Conservation (phyloP, 2,888 invertebrate species). For the Mystacides longicornis region DNA sequence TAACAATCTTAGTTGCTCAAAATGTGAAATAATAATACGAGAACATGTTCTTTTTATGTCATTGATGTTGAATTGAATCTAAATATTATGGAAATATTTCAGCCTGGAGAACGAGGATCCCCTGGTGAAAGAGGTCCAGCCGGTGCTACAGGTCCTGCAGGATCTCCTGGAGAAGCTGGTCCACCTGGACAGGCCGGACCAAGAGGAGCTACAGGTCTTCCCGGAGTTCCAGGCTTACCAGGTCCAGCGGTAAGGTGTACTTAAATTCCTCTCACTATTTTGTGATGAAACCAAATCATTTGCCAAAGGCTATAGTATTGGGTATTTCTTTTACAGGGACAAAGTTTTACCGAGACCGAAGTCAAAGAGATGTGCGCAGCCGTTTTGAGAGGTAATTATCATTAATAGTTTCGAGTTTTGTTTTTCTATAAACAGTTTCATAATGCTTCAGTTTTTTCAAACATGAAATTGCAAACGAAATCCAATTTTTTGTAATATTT, state of each 20-base stretch:
- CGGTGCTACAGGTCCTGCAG: conserved; percentile 50
- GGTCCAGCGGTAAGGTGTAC: conserved; percentile 38
- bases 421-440: neutral
- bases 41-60: too few relatives aligned
- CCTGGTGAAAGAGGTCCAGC: conserved; percentile 49
- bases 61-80: too few relatives aligned
- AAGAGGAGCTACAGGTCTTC: conserved; percentile 52
- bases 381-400: conserved; percentile 61
- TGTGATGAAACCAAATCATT: neutral
- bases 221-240: conserved; percentile 48
- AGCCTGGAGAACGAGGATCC: conserved; percentile 52
- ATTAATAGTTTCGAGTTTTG: neutral
- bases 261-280: neutral
- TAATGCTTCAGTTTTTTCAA: neutral
- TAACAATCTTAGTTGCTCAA: too few relatives aligned
- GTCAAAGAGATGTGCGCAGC: conserved; percentile 74
- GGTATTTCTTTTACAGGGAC: conserved; percentile 41
- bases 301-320: neutral
- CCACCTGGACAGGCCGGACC: conserved; percentile 42
- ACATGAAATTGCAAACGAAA: neutral
- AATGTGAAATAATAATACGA: too few relatives aligned
- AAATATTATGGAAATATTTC: conserved; percentile 1
- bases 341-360: conserved; percentile 62
- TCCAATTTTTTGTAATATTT: neutral
- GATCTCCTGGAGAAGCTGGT: conserved; percentile 51